Conservation (phyloP, 2,888 invertebrate genomes). For the Agrotis clavis region DNA sequence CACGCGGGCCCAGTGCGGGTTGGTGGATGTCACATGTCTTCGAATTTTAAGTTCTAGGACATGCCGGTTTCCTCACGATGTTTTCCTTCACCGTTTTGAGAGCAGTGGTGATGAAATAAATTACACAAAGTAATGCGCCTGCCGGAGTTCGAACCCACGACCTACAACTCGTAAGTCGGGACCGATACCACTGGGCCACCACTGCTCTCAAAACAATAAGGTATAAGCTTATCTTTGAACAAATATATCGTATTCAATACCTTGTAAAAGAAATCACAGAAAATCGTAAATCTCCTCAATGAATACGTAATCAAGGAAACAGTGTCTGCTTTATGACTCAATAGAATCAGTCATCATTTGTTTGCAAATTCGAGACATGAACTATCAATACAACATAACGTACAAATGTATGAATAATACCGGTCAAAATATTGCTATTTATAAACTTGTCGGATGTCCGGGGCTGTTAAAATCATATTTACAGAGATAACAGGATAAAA, state of each 20-base stretch:
- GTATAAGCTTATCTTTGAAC: too few species aligned
- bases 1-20: too few species aligned
- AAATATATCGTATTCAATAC: not conserved
- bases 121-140: too few species aligned
- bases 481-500: not conserved
- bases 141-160: too few species aligned
- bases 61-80: too few species aligned
- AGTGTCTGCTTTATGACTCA: slow-evolving; percentile 34
- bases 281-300: slow-evolving; percentile 8
- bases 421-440: slow-evolving; percentile 19
- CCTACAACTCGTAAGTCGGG: too few species aligned
- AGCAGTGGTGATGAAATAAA: too few species aligned
- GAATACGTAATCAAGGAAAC: slow-evolving; percentile 35
- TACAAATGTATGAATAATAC: slow-evolving; percentile 29
- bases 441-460: not conserved
- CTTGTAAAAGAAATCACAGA: slow-evolving; percentile 5
- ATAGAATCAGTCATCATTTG: slow-evolving; percentile 16
- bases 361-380: slow-evolving; percentile 42
- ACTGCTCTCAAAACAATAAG: too few species aligned
- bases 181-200: too few species aligned
- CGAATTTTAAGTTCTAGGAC: too few species aligned
- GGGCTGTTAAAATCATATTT: not conserved
- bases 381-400: slow-evolving; percentile 24
- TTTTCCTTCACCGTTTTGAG: too few species aligned
- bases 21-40: too few species aligned